Evolutionary conservation across 64 coral and sea anemone species (phyloP).

Genomic region (Actinia tenebrosa): DNA sequence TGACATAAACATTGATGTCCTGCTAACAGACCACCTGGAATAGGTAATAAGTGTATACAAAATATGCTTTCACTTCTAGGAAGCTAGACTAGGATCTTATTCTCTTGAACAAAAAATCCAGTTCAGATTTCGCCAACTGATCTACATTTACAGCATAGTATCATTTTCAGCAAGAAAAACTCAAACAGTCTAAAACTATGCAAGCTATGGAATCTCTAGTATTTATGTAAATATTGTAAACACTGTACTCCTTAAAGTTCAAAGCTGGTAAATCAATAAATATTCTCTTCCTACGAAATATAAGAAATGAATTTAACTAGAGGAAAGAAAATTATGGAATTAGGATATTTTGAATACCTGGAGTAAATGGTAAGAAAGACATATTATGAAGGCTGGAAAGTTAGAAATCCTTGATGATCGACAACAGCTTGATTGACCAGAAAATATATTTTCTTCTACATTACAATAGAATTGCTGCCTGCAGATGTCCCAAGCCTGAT

Average conservation of each 20-base stretch:
- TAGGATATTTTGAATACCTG: neutral
- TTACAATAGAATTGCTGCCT: neutral
- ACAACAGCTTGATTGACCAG: neutral
- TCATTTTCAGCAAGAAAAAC: neutral
- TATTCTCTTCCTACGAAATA: neutral
- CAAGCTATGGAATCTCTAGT: neutral
- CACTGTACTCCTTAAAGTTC: neutral
- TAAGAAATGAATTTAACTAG: neutral
- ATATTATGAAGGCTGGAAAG: neutral
- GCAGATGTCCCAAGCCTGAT: conserved; percentile 18
- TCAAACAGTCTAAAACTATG: neutral
- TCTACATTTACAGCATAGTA: neutral
- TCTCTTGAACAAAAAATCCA: neutral
- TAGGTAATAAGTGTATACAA: conserved; percentile 3
- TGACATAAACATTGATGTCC: conserved; percentile 12
- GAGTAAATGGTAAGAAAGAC: neutral
- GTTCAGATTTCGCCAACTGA: neutral
- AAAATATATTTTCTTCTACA: neutral
- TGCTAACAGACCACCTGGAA: conserved; percentile 9
- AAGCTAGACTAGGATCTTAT: neutral
- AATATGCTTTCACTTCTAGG: neutral
- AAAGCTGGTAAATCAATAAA: neutral
- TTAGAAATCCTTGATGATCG: neutral
- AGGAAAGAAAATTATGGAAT: neutral
- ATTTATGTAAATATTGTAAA: neutral